phyloP scores from a whole-genome alignment of 1,140 invertebrate genomes.

The Neodiprion pinetum region DNA sequence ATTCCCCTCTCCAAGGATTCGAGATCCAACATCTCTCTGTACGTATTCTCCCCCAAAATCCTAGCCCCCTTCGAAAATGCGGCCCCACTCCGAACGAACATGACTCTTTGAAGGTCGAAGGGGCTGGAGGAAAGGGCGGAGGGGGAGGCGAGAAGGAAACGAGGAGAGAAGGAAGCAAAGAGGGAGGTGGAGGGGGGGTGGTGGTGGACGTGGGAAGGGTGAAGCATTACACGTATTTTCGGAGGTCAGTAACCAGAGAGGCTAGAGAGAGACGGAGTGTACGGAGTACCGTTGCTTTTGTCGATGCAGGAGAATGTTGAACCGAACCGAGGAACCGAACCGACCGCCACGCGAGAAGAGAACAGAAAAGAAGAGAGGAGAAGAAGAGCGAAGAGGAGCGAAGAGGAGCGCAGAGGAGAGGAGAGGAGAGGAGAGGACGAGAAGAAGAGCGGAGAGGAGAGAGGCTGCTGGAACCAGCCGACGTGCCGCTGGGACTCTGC shows the following conservation, averaged over 20 bases:
- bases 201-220: no score
- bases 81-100: constrained; percentile 4
- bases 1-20: no score
- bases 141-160: constrained; percentile 23
- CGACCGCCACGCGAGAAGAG: constrained; percentile 9
- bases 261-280: constrained; percentile 48
- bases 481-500: constrained; percentile 34
- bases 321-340: constrained; percentile 27
- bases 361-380: constrained; percentile 16
- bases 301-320: constrained; percentile 54
- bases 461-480: constrained; percentile 21
- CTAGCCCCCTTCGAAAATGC: no score
- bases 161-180: constrained; percentile 19
- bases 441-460: constrained; percentile 22
- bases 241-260: constrained; percentile 61
- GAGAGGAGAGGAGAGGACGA: background rate
- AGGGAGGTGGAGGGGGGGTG: background rate
- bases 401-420: constrained; percentile 17
- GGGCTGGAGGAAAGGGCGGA: constrained; percentile 15
- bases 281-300: constrained; percentile 56
- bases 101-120: no score
- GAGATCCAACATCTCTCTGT: no score
- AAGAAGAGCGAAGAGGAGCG: constrained; percentile 13
- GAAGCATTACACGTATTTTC: constrained; percentile 49
- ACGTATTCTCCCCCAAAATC: no score